phyloP scores from a whole-genome alignment of 2,797 vertebrate species.

The Tapera naevia region DNA sequence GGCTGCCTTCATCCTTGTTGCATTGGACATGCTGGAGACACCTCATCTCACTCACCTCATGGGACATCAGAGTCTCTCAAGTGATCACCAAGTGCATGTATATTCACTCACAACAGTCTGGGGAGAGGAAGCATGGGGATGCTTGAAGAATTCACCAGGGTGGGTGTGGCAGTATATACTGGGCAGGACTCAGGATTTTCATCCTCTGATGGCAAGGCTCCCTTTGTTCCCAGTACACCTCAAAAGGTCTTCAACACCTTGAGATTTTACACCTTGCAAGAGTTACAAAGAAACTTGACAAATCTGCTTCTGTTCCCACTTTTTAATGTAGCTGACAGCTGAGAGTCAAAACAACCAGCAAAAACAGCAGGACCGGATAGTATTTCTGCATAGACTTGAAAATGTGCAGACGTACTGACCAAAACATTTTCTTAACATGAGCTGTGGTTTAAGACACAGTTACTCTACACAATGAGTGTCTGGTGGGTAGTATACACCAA shows the following conservation, averaged over 20 bases:
- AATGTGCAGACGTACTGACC: not conserved
- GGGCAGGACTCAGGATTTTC: not conserved
- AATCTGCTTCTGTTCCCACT: not conserved
- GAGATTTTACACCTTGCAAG: not conserved
- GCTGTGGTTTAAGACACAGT: fast-evolving
- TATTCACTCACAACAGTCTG: not conserved
- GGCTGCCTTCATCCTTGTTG: not conserved
- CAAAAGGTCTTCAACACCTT: not conserved
- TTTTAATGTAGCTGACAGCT: not conserved
- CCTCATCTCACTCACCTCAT: fast-evolving
- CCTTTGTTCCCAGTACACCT: not conserved
- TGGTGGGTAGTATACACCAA: not conserved
- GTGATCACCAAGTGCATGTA: fast-evolving
- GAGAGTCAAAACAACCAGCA: not conserved
- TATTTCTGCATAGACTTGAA: not conserved
- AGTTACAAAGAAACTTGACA: not conserved
- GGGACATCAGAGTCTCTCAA: not conserved
- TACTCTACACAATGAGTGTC: not conserved
- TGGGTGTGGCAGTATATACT: not conserved
- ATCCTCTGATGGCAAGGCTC: not conserved
- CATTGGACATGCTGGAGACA: not conserved
- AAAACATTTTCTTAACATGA: not conserved
- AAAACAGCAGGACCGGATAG: not conserved
- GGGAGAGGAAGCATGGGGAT: not conserved
- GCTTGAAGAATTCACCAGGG: not conserved